Evolutionary conservation across 92 coral and sea anemone species (phyloP), one percentile per base, ranked within the genome.

Genomic region (Porites lobata): DNA sequence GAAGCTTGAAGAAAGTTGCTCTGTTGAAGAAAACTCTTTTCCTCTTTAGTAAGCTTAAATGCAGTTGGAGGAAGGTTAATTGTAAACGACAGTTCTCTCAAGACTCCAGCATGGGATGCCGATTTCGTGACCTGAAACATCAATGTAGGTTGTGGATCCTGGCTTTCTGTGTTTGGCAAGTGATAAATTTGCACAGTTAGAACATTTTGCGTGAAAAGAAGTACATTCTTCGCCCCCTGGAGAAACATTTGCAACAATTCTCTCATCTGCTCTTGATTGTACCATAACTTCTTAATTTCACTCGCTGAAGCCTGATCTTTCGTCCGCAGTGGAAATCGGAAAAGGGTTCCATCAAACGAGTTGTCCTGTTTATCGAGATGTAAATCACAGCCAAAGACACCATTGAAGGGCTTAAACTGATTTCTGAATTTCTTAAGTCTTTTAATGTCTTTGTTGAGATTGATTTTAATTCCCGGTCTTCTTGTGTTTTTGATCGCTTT

Each of bases 171-270:
- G 10, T 72, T 64, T 1, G 80, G 52, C 72, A 96, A 77, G 58
- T 90, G 94, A 56, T 88, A 92, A 22, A 96, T 87, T 22, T 91
- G 77, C 11, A 96, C 95, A 9, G 69, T 87, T 9, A 80, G 63
- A 43, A 96, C 98, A 67, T 94, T 91, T 79, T 96, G 99, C 17
- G 99, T 96, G 78, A 90, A 96, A 52, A 96, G 92, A 14, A 96
- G 92, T 69, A 96, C 83, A 38, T 91, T 82, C 22, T 88, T 88
- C 11, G 99, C 94, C 4, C 96, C 95, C 26, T 87, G 29, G 1
- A 80, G 72, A 14, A 96, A 87, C 76, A 87, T 92, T 15, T 72
- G 69, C 63, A 96, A 75, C 12, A 96, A 72, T 50, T 89, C 90
- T 63, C 91, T 81, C 57, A 96, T 88, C 79, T 96, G 88, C 65